Conservation (phyloP, 30 jellyfish, hydroid and myxozoan genomes). For the Cassiopea xamachana region DNA sequence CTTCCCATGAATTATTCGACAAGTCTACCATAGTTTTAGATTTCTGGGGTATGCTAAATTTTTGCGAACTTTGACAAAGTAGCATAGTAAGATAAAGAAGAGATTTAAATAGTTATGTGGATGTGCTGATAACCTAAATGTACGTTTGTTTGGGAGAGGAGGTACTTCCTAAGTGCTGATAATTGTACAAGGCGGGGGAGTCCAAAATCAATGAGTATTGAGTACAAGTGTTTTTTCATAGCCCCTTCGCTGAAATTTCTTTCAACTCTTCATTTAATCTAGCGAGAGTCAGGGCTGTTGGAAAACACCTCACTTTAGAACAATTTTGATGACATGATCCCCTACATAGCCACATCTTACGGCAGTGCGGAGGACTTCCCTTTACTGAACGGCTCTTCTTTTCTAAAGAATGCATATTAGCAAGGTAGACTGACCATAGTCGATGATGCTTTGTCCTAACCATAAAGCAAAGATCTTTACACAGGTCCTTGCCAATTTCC, state of each 20-base stretch:
- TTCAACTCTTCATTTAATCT: slow-evolving; percentile 15
- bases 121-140: no score
- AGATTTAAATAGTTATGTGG: no score
- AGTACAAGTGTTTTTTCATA: no score
- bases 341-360: slow-evolving; percentile 52
- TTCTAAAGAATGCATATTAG: slow-evolving; percentile 21
- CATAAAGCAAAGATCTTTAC: slow-evolving; percentile 27
- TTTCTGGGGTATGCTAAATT: no score
- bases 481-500: slow-evolving; percentile 43
- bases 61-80: no score
- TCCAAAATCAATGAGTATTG: no score
- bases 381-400: slow-evolving; percentile 41
- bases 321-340: slow-evolving; percentile 61
- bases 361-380: slow-evolving; percentile 27
- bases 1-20: no score
- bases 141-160: no score
- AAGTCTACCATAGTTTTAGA: no score
- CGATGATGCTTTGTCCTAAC: slow-evolving; percentile 27
- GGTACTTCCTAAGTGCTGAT: no score
- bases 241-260: not conserved
- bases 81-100: no score
- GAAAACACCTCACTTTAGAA: slow-evolving; percentile 11
- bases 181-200: no score
- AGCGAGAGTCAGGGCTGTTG: slow-evolving; percentile 34
- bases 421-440: slow-evolving; percentile 47